These are phyloP conservation scores for Catharus minimus DNA, from an alignment of 2,113 vertebrate genomes.

Conservation along the genomic window DNA sequence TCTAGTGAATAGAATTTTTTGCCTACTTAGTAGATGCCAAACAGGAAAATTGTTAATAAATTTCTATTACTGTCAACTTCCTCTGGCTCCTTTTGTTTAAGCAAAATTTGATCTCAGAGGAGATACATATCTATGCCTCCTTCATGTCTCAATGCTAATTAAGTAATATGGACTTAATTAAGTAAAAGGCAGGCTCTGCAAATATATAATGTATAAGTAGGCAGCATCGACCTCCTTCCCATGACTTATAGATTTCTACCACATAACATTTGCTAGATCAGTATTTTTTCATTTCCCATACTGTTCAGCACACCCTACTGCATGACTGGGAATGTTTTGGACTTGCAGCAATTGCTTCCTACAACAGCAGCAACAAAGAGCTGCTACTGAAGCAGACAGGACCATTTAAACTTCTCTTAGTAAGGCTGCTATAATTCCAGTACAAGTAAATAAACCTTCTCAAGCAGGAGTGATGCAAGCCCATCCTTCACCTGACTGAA, in stretches of 20 bases:
- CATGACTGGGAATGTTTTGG: not conserved
- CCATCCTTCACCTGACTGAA: not conserved
- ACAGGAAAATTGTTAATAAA: conserved; percentile 22
- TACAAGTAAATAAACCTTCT: not conserved
- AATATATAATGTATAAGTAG: not conserved
- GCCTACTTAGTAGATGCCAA: not conserved
- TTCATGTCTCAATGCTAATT: conserved; percentile 9
- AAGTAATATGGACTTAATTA: conserved; percentile 22
- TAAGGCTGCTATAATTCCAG: not conserved
- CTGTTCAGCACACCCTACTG: not conserved
- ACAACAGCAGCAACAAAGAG: not conserved
- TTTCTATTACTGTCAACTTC: not conserved
- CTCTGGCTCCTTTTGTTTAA: conserved; percentile 12
- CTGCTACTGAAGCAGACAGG: not conserved
- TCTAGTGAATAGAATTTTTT: conserved; percentile 22
- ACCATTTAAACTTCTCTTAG: not conserved
- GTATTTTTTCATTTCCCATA: not conserved
- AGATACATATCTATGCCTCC: not conserved
- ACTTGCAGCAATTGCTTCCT: not conserved
- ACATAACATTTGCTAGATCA: not conserved
- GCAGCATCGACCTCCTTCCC: not conserved
- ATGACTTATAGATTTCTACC: not conserved
- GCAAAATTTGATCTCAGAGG: conserved; percentile 11
- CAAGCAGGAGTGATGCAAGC: not conserved
- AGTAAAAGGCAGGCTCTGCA: not conserved